Evolutionary conservation across 2,888 invertebrate species (phyloP), one percentile per base, ranked within the genome.

Genomic region (Buathra laborator): DNA sequence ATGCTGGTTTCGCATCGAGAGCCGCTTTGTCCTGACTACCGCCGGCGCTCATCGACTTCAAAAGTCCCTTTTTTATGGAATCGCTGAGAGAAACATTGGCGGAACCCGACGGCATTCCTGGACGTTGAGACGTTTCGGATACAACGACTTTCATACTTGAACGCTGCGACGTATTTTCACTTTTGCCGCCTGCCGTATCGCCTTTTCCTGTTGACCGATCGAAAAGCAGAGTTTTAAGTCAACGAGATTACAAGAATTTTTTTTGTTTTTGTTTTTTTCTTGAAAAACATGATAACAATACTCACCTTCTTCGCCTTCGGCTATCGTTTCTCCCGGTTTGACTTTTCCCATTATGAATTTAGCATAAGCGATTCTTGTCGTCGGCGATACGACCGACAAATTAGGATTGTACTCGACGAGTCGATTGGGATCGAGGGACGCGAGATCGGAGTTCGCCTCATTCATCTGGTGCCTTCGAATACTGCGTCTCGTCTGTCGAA

Each of bases 271-370:
- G 0, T 7, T 37, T 37, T n/a, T 51, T 6, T 0, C 51, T n/a
- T 51, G 2, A 51, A 32, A 32, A 32, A 53, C 32, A n/a, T 5
- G 5, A n/a, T 14, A 48, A n/a, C 4, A 48, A 56, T 24, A 5
- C 66, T 82, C n/a, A 79, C 83, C 87, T 46, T 81, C 85, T 32
- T 29, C 37, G 9, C 37, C 75, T 29, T 86, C 84, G 48, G 16
- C 67, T 16, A 46, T 76, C 37, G 71, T 75, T 44, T 83, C 83
- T 81, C 84, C 85, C 88, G 89, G 87, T 88, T 90, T 85, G 88
- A 96, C 95, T 94, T 97, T 96, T 91, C 95, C 96, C 85, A 96
- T 96, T 96, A 98, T 98, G 92, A 98, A 98, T 94, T 98, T 98
- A 75, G 97, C 97, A 89, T 98, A 98, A 0, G 98, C 98, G 16